A percentile compares a stretch with the other conserved stretches of the same genome.
These are phyloP conservation scores for Spilarctia lutea DNA, from an alignment of 2,888 invertebrate genomes.

Conservation along the genomic window DNA sequence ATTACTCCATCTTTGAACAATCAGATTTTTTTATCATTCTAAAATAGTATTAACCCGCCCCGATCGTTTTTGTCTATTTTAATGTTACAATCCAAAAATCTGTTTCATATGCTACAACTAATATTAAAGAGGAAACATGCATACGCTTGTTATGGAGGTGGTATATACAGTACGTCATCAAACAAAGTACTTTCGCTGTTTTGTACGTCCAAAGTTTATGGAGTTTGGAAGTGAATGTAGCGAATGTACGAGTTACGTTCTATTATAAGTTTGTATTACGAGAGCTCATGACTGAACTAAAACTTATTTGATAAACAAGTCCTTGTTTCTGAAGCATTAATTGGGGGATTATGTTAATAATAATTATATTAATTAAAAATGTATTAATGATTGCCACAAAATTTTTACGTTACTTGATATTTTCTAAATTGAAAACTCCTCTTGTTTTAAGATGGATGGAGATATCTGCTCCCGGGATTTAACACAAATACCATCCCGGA, in stretches of 20 bases:
- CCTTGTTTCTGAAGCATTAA: not conserved
- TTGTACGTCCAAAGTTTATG: not conserved
- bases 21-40: too few species aligned
- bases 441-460: too few species aligned
- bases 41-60: too few species aligned
- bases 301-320: not conserved
- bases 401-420: too few species aligned
- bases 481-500: too few species aligned
- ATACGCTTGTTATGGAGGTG: not conserved
- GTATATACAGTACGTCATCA: not conserved
- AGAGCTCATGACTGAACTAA: not conserved
- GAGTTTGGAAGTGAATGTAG: not conserved
- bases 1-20: too few species aligned
- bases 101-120: not conserved
- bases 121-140: not conserved
- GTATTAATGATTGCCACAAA: too few species aligned
- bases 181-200: not conserved
- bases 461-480: too few species aligned
- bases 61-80: too few species aligned
- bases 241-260: not conserved
- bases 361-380: too few species aligned
- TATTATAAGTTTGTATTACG: not conserved
- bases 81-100: not conserved
- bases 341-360: not conserved
- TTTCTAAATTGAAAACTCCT: too few species aligned